Percentiles rank a stretch among this genome's conserved stretches.
These are phyloP conservation scores for Hemicentrotus pulcherrimus DNA, from an alignment of 35 echinoderm and acorn worm genomes.

Conservation along the genomic window DNA sequence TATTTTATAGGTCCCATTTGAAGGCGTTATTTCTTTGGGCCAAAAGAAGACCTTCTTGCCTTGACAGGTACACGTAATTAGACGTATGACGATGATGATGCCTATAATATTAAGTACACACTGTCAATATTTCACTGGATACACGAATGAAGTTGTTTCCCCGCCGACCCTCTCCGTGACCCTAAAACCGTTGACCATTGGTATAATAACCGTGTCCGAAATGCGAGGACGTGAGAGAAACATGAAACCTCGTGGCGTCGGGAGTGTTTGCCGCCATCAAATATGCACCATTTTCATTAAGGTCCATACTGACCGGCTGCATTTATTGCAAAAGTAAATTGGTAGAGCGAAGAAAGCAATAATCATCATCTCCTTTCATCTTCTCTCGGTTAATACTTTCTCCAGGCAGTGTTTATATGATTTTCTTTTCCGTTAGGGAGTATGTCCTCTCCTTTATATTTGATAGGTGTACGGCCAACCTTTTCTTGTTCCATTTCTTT, in stretches of 20 bases:
- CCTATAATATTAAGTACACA: no score
- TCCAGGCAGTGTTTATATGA: no score
- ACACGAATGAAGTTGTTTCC: no score
- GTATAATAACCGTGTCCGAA: neutral
- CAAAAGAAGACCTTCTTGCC: no score
- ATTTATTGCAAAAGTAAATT: neutral
- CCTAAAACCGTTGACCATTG: neutral
- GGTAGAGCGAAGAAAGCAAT: neutral
- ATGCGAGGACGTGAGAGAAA: neutral
- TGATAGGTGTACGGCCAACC: neutral
- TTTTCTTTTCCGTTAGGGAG: neutral
- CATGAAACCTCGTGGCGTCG: neutral
- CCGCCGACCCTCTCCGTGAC: neutral
- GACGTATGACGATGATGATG: no score
- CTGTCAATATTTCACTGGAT: no score
- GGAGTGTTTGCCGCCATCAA: neutral
- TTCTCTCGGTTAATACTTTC: neutral
- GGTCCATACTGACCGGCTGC: neutral
- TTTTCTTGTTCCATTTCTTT: neutral
- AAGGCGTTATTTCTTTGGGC: no score
- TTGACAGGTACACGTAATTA: no score
- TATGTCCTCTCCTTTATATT: neutral
- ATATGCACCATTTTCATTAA: neutral
- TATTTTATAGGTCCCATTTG: no score
- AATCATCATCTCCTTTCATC: neutral